phyloP scores from a whole-genome alignment of 2,797 vertebrate genomes.

The Mico argentatus region DNA sequence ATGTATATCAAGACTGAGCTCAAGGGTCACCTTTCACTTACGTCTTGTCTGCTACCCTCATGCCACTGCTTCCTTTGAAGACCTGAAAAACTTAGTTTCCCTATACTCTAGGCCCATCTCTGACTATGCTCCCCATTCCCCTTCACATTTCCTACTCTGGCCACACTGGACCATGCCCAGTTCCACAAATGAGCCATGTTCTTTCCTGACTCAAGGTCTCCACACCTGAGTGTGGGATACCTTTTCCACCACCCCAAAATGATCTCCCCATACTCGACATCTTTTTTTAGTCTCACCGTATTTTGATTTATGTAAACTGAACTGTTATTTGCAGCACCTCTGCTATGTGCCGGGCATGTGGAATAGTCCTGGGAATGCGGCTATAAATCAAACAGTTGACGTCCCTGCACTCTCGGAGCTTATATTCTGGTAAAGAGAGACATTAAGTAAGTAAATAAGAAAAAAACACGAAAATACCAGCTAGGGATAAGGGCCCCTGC shows the following conservation, averaged over 20 bases:
- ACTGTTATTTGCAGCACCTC: not conserved
- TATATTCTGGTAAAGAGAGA: not conserved
- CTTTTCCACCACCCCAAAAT: not conserved
- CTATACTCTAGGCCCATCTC: not conserved
- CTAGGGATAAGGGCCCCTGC: not conserved
- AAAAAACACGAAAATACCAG: not conserved
- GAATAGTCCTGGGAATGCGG: not conserved
- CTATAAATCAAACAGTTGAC: not conserved
- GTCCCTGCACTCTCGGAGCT: not conserved
- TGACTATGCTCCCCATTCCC: not conserved
- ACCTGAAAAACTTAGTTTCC: not conserved
- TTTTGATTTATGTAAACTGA: not conserved
- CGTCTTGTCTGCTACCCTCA: not conserved
- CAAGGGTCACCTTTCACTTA: not conserved
- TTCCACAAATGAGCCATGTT: not conserved
- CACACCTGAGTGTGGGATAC: not conserved
- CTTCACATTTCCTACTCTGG: not conserved
- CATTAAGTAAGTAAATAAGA: not conserved
- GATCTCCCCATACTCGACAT: not conserved
- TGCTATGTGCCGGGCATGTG: not conserved
- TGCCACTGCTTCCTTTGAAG: not conserved
- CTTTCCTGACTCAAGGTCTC: not conserved
- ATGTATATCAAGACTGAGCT: not conserved
- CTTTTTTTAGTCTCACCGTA: not conserved
- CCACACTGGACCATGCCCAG: not conserved